A percentile compares a stretch with the other conserved stretches of the same genome.
phyloP scores from a whole-genome alignment of 1,140 invertebrate genomes.

The Drepana arcuata region DNA sequence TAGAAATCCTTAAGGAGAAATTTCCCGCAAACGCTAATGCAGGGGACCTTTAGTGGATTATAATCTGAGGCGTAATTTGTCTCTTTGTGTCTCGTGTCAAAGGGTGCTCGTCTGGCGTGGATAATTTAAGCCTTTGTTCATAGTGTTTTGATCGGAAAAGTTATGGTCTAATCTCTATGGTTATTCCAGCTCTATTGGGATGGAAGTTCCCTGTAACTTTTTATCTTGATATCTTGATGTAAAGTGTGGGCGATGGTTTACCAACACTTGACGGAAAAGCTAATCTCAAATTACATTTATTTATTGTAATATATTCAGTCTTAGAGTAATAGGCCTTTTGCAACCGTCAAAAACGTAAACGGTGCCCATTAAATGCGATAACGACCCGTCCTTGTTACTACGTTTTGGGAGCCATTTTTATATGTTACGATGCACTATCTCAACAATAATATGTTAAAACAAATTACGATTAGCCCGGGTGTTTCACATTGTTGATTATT shows the following conservation, averaged over 20 bases:
- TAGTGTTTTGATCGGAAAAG: slow-evolving; percentile 62
- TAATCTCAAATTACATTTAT: background rate
- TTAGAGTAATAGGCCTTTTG: no score
- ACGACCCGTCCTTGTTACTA: background rate
- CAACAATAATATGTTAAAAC: background rate
- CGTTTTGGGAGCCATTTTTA: no score
- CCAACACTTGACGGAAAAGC: background rate
- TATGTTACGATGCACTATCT: background rate
- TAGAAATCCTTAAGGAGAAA: no score
- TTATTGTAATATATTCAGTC: background rate
- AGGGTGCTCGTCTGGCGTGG: slow-evolving; percentile 47
- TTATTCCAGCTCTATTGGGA: slow-evolving; percentile 19
- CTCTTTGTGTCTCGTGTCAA: no score
- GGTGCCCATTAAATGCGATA: background rate
- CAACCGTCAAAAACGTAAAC: background rate
- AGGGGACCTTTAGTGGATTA: no score
- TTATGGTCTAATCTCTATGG: slow-evolving; percentile 58
- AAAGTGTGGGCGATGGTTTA: background rate
- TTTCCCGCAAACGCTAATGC: no score
- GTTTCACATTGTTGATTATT: no score
- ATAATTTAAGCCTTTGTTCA: slow-evolving; percentile 61
- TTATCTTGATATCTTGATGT: background rate
- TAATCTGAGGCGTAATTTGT: no score
- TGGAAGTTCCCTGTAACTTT: background rate
- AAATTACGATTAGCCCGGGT: no score